These are phyloP conservation scores for Deilephila porcellus DNA, from an alignment of 2,888 invertebrate genomes.

Conservation along the genomic window DNA sequence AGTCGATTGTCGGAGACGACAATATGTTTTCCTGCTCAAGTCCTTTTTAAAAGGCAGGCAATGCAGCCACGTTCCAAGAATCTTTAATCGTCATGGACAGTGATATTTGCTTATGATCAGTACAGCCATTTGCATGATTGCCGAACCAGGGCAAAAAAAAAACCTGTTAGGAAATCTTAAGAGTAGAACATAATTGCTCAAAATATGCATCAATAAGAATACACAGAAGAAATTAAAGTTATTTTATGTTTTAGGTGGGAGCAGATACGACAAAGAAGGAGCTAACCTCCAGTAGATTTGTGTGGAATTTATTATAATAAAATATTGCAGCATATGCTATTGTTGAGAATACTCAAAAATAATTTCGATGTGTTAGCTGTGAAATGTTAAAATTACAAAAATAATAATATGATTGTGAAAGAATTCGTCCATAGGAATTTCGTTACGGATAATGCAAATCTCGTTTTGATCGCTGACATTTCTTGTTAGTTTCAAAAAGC, in stretches of 20 bases:
- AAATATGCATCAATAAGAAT: too few relatives aligned
- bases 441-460: constrained; percentile 12
- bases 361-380: constrained; percentile 36
- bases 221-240: not conserved
- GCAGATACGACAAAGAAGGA: not conserved
- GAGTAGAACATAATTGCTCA: too few relatives aligned
- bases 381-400: constrained; percentile 18
- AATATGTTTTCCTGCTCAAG: too few relatives aligned
- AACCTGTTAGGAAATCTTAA: too few relatives aligned
- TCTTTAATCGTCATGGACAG: too few relatives aligned
- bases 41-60: too few relatives aligned
- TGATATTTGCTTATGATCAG: too few relatives aligned
- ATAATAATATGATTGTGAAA: constrained; percentile 45
- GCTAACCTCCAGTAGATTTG: constrained; percentile 14
- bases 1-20: too few relatives aligned
- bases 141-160: too few relatives aligned
- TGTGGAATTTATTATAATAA: constrained; percentile 11
- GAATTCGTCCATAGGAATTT: constrained; percentile 48
- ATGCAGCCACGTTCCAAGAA: too few relatives aligned
- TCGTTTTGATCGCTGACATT: constrained; percentile 12
- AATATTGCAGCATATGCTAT: constrained; percentile 28
- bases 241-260: not conserved
- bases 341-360: constrained; percentile 37
- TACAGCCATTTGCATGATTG: too few relatives aligned
- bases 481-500: constrained; percentile 34